Evolutionary conservation across 2,113 vertebrate genomes (phyloP), one percentile per base, ranked within the genome.

Genomic region (Numenius arquata): DNA sequence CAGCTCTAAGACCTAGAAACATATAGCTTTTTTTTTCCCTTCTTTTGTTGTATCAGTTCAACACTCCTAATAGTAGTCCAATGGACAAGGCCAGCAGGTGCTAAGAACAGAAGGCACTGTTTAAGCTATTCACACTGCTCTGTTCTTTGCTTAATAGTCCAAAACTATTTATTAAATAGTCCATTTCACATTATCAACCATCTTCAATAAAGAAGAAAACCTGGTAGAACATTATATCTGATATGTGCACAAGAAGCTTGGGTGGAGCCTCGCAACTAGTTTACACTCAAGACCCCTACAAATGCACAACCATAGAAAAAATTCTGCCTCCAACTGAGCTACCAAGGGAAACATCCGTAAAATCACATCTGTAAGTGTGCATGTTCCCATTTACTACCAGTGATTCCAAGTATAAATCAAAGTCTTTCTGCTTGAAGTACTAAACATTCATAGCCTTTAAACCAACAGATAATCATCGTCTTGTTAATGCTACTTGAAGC

Each of bases 371-470:
- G 85, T 55, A 95, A 81, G 47, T 52, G 32, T 63, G 22, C 73
- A n/a, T 16, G 18, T 17, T 87, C 66, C 56, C 75, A 67, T 67
- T 89, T 75, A 71, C 14, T 81, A 68, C 34, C 56, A 94, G 21
- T 56, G 40, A 74, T 71, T 86, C 83, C 65, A 77, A 87, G 56
- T 52, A 84, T 74, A 92, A 95, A 92, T 93, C 63, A 81, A 89
- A 91, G 68, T 55, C 86, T 70, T 92, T 65, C 58, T 86, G 50
- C 56, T 47, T 63, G 61, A 78, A 94, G 65, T 70, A 89, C 43
- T 88, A 86, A 95, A 86, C 84, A 85, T 89, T 91, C 70, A 78
- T 36, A 81, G 93, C 40, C 77, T 87, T 81, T 91, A 91, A 95
- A 68, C 43, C 34, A 84, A 89, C 36, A 81, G 43, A 95, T 75